phyloP scores from a whole-genome alignment of 2,113 vertebrate genomes.

The Alexandromys fortis region DNA sequence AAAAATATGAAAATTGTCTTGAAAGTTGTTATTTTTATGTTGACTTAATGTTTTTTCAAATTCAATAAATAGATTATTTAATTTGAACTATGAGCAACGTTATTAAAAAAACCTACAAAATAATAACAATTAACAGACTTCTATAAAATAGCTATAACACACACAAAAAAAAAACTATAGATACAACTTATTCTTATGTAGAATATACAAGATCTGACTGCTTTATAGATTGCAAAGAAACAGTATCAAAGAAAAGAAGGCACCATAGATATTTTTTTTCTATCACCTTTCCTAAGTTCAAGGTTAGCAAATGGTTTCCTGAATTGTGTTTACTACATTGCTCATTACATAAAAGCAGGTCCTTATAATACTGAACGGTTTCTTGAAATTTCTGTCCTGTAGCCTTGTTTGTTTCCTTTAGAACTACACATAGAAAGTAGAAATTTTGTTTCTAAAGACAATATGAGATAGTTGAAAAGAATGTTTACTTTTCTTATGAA shows the following conservation, averaged over 20 bases:
- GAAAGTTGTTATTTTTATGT: neutral
- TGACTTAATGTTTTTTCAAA: neutral
- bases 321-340: neutral
- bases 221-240: neutral
- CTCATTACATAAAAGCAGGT: neutral
- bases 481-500: neutral
- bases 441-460: neutral
- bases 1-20: neutral
- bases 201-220: neutral
- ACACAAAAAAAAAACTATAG: accelerated
- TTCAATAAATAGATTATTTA: neutral
- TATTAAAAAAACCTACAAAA: neutral
- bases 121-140: neutral
- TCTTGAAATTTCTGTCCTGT: neutral
- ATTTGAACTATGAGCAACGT: neutral
- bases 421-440: neutral
- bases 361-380: neutral
- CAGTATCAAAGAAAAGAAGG: neutral
- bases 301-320: neutral
- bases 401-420: neutral
- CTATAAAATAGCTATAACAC: neutral
- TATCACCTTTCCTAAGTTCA: neutral
- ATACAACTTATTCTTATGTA: neutral
- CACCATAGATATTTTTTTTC: neutral
- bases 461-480: neutral